Base-by-base conservation (phyloP, 2,113 vertebrate genomes). In the Mirounga angustirostris region DNA sequence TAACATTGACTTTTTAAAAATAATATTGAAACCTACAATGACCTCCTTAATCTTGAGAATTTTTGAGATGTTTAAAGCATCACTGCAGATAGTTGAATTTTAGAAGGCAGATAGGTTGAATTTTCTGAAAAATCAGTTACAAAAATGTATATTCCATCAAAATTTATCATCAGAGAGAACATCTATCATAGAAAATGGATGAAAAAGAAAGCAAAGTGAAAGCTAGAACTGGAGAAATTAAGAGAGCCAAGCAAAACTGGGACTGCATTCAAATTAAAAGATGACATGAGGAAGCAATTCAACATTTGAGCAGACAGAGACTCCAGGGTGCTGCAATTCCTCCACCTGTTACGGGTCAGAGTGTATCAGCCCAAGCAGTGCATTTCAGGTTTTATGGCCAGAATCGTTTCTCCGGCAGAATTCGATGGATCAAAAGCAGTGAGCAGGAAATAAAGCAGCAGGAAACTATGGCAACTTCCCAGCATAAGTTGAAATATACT, bases 351-450 rank as follows among this genome's bases (percentile, higher is more conserved):
- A 4, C 0, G 13, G n/a, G 9, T 79, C 36, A 89, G 19, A 16
- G 12, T 9, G 8, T 18, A 80, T 4, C 30, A 40, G 9, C 18
- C 26, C 36, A 59, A 59, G 18, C 13, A 54, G 59, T 58, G 12
- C 28, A 33, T 73, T 65, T 24, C 13, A 54, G 2, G 2, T 24
- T 89, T 80, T 76, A 76, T 5, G 79, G 28, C 61, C 59, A 65
- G 33, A 88, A 28, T 52, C 50, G 92, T 26, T 36, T 80, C 84
- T 71, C 54, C 36, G 52, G 54, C 22, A 40, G 10, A 85, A 92
- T 22, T 76, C 69, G 56, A 94, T 91, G 74, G 14, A 54, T 80
- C 52, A 78, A 97, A 78, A 63, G n/a, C 67, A 93, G 21, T 43
- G 67, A 95, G 43, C 58, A 40, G 12, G 30, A 71, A 24, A 61